Evolutionary conservation across 1,140 invertebrate genomes (phyloP), one percentile per base, ranked within the genome.

Genomic region (Philaenus spumarius): DNA sequence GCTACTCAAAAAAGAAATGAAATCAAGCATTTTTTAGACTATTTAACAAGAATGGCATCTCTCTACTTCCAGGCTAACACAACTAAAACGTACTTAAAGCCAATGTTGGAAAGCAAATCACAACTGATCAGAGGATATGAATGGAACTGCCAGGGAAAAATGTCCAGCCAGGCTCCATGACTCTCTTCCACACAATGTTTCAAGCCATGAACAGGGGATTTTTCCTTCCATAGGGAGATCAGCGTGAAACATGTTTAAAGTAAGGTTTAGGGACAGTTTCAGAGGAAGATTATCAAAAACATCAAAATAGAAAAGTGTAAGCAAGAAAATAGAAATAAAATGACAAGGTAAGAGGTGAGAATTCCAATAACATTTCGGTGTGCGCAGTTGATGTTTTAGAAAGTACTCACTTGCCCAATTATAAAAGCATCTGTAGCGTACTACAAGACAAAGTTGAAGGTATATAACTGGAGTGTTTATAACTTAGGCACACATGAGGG

Each of bases 401-500:
- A 69, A 42, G 71, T 75, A 15, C 68, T 71, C 60, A 50, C 71
- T 23, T 63, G 56, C 37, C 73, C 72, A 54, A 54, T 53, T 53
- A 24, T 74, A 37, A 66, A 69, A 62, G 67, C 67, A 39, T 46
- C 73, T 63, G 66, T 66, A 37, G 37, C 73, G 26, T 77, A 76
- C 63, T 76, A 71, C 62, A 75, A 74, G 64, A 71, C 65, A 11
- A 76, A 75, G 61, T 58, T 75, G 15, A 43, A 64, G n/a, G 51
- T 67, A 12, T 71, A 76, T 64, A 77, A 77, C 66, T 76, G 71
- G 54, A 74, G 72, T 15, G 52, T 75, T 37, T 77, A 71, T 61
- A 72, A 77, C 63, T 45, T 74, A 7, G 61, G 55, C 3, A 72
- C 56, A 42, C 63, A 68, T 54, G 52, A 66, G 34, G 60, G 59